phyloP scores from a whole-genome alignment of 2,888 invertebrate species.

The Pyrocoelia pectoralis region DNA sequence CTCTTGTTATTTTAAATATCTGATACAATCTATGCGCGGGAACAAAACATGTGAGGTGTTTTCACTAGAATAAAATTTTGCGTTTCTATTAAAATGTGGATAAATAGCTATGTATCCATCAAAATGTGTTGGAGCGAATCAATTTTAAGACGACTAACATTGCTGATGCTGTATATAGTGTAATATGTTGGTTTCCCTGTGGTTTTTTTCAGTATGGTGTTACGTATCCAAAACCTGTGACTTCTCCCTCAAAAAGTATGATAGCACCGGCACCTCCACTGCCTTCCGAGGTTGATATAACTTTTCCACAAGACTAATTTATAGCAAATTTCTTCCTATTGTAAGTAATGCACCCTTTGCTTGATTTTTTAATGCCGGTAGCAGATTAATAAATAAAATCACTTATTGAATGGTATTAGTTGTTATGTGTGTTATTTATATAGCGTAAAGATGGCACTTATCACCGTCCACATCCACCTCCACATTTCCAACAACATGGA shows the following conservation, averaged over 20 bases:
- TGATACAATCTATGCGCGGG: no score
- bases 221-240: slow-evolving; percentile 54
- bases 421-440: slow-evolving; percentile 34
- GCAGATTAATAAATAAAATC: no score
- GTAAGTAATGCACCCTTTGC: slow-evolving; percentile 3
- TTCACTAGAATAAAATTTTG: no score
- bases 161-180: neutral
- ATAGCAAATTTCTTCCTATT: slow-evolving; percentile 9
- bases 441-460: slow-evolving; percentile 75
- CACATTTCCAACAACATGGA: slow-evolving; percentile 54
- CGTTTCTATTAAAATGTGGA: no score
- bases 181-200: slow-evolving; percentile 16
- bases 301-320: slow-evolving; percentile 53
- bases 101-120: no score
- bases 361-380: neutral
- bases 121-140: no score
- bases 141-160: no score
- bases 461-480: slow-evolving; percentile 67
- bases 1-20: no score
- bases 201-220: slow-evolving; percentile 55
- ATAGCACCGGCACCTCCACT: slow-evolving; percentile 42
- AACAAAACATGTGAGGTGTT: no score
- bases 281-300: slow-evolving; percentile 44
- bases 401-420: no score
- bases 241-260: slow-evolving; percentile 56